Base-by-base conservation (phyloP, 2,888 invertebrate genomes). In the Perizoma flavofasciatum region DNA sequence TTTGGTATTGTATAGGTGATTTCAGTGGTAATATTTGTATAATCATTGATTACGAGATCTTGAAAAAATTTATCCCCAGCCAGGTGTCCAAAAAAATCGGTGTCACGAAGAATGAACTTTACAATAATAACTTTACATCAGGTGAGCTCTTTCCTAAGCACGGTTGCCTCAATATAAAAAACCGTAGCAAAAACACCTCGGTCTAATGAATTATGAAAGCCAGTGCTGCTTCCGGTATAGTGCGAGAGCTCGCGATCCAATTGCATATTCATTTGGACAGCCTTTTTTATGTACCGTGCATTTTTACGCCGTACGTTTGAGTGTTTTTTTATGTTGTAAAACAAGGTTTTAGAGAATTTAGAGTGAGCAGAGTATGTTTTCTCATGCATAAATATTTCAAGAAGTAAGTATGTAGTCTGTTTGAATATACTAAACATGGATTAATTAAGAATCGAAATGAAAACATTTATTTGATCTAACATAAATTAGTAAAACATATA, bases 201-300 rank as follows among this genome's bases (percentile, higher is more conserved):
- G 41, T 40, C 60, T 62, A 66, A 67, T 64, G 62, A 67, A 67
- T 67, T 67, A 67, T 67, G 64, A 67, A 66, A 63, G 55, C 43
- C 47, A 4, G n/a, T 54, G 45, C 34, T 46, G 45, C 60, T 65
- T 65, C 62, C 59, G 53, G 59, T 8, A 54, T 59, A 54, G 59
- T 46, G 46, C 41, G 54, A n/a, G 50, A 59, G 59, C 59, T 32
- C 9, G 53, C 54, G 39, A 50, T 59, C 41, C 35, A 41, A 59
- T 54, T 59, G 54, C 59, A 46, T 49, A 59, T 59, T 59, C 59
- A 59, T 59, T 39, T 49, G 5, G n/a, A 52, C 47, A 37, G 5
- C 37, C 44, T 52, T 41, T 59, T 48, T 45, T 41, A 47, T 49
- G 39, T 45, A 9, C 11, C 39, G 8, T 34, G 44, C 53, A 47